These are phyloP conservation scores for Micronycteris hirsuta DNA, from an alignment of 2,113 vertebrate genomes.

Conservation along the genomic window DNA sequence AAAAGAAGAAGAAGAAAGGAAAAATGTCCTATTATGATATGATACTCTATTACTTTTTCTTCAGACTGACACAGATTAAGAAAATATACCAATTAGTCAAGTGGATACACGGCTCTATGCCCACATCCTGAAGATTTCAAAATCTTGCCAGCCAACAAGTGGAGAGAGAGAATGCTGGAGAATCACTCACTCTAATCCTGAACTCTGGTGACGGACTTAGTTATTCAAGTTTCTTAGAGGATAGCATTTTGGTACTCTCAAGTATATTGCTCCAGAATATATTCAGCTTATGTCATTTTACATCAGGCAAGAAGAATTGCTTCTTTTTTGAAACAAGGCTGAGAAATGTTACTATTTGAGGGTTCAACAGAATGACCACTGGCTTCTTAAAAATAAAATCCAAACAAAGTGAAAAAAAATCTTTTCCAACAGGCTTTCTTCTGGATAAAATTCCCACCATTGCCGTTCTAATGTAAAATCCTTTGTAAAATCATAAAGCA, in stretches of 20 bases:
- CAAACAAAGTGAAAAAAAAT: neutral
- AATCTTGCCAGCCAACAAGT: neutral
- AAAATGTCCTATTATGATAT: neutral
- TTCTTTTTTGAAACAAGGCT: neutral
- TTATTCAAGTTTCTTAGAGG: neutral
- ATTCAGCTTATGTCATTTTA: neutral
- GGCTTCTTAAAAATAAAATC: neutral
- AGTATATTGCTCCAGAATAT: neutral
- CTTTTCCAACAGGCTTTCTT: neutral
- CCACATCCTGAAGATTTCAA: neutral
- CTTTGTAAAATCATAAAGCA: neutral
- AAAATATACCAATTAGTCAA: neutral
- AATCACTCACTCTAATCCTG: neutral
- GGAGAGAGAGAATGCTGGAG: neutral
- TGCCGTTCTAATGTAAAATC: neutral
- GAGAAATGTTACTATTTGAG: neutral
- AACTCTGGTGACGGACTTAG: neutral
- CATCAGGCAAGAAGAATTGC: neutral
- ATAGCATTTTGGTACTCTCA: neutral
- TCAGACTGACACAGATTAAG: neutral
- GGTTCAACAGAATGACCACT: neutral
- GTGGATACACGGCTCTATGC: neutral
- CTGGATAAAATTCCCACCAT: neutral
- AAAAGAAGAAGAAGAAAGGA: neutral
- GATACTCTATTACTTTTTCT: neutral